phyloP scores from a whole-genome alignment of 37 sponge, comb jelly and placozoan genomes.

The Hormiphora californensis region DNA sequence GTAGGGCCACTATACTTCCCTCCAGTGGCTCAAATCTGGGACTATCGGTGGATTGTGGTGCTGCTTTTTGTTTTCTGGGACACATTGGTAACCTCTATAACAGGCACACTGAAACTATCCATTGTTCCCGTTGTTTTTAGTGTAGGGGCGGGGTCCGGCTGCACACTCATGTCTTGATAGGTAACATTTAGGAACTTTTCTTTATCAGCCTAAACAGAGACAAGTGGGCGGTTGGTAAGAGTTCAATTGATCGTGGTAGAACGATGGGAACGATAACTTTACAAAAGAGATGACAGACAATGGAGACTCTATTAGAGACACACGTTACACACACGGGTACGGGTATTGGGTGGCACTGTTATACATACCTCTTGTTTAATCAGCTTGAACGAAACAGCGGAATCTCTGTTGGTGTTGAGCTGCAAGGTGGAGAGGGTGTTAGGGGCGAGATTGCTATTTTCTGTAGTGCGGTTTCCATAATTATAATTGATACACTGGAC shows the following conservation, averaged over 20 bases:
- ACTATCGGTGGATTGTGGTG: background rate
- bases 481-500: too few species aligned
- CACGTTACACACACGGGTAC: too few species aligned
- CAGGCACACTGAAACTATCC: background rate
- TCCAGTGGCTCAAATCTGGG: background rate
- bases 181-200: background rate
- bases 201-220: background rate
- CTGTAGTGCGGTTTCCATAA: too few species aligned
- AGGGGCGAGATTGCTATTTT: too few species aligned
- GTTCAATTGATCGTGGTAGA: too few species aligned
- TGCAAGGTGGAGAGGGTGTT: too few species aligned
- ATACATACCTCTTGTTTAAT: slow-evolving; percentile 41
- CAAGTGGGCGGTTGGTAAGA: too few species aligned
- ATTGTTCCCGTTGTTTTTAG: background rate
- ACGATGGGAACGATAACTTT: too few species aligned
- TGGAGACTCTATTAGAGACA: too few species aligned
- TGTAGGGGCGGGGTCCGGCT: background rate
- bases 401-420: slow-evolving; percentile 22
- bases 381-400: slow-evolving; percentile 22
- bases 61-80: too few species aligned
- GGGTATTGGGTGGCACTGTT: too few species aligned
- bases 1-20: background rate
- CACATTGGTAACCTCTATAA: background rate
- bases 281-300: too few species aligned
- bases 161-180: background rate